Base-by-base conservation (phyloP, 2,888 invertebrate species). In the Watsonalla cultraria region DNA sequence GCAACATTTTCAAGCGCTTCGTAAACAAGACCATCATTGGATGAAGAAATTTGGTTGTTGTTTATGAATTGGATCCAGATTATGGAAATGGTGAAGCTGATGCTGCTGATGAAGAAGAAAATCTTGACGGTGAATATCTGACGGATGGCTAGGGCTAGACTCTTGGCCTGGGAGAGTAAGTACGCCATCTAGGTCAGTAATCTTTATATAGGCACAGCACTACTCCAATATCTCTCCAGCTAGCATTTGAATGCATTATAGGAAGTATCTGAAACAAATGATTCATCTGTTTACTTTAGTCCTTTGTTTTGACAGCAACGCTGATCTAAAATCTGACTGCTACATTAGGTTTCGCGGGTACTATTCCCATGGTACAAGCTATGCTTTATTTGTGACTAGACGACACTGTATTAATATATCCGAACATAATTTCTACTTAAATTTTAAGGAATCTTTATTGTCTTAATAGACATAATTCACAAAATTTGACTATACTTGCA, bases 1-100 rank as follows among this genome's bases (percentile, higher is more conserved):
- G 74, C 79, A n/a, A 77, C 78, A 69, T 86, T 80, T 59, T 78
- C 58, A 2, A 86, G 61, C 0, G 75, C 86, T 67, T 86, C 83
- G 58, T 76, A 70, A 2, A 83, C 61, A 9, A 81, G 54, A 13
- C 37, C 69, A 35, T 80, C 77, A n/a, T 67, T 61, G 5, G 53
- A 58, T 0, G 53, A 47, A 5, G 59, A 46, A 46, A 61, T 55
- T 2, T 73, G 59, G 5, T 66, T 56, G 2, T 53, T 69, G 35
- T 63, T 67, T 5, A 64, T 56, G 11, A 76, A 61, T 56, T 80
- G 78, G 51, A 80, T 70, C 78, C 80, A 83, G 6, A 79, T 54
- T 2, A 85, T 52, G 9, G 76, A 78, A 14, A 78, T 51, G 5
- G 62, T 54, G 24, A 85, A 73, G 59, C 78, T 76, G 6, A 76